These are phyloP conservation scores for Hemistola chrysoprasaria DNA, from an alignment of 2,888 invertebrate genomes.

Conservation along the genomic window DNA sequence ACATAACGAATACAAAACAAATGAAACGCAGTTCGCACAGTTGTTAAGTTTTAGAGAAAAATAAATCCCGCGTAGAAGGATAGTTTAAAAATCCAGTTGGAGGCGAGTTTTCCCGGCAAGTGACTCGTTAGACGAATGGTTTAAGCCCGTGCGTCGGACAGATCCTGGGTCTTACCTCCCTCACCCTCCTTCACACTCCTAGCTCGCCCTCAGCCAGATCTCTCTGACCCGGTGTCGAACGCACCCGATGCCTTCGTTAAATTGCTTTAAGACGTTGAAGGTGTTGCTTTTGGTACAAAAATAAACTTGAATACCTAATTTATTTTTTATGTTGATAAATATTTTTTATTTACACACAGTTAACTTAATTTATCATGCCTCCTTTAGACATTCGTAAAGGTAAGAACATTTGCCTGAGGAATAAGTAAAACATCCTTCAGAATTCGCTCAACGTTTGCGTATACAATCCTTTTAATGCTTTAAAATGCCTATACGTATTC, in stretches of 20 bases:
- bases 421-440: constrained; percentile 14
- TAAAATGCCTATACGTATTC: constrained; percentile 47
- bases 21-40: constrained; percentile 18
- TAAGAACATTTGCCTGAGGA: constrained; percentile 1
- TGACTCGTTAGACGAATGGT: constrained; percentile 63
- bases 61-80: constrained; percentile 30
- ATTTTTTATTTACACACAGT: constrained; percentile 25
- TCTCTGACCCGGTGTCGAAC: constrained; percentile 58
- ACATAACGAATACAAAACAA: constrained; percentile 11
- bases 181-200: constrained; percentile 4
- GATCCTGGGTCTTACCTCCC: constrained; percentile 32
- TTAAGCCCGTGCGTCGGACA: constrained; percentile 59
- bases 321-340: constrained; percentile 6
- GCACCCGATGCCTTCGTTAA: constrained; percentile 72
- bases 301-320: constrained; percentile 3
- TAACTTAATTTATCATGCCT: too few species aligned
- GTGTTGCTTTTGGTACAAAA: constrained; percentile 5
- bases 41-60: constrained; percentile 28
- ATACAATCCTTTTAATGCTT: constrained; percentile 47
- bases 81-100: constrained; percentile 48
- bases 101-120: constrained; percentile 43
- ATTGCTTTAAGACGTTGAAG: constrained; percentile 25
- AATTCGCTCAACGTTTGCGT: constrained; percentile 38
- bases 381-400: not conserved
- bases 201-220: constrained; percentile 36